These are phyloP conservation scores for Atethmia centrago DNA, from an alignment of 2,888 invertebrate species.

Conservation along the genomic window DNA sequence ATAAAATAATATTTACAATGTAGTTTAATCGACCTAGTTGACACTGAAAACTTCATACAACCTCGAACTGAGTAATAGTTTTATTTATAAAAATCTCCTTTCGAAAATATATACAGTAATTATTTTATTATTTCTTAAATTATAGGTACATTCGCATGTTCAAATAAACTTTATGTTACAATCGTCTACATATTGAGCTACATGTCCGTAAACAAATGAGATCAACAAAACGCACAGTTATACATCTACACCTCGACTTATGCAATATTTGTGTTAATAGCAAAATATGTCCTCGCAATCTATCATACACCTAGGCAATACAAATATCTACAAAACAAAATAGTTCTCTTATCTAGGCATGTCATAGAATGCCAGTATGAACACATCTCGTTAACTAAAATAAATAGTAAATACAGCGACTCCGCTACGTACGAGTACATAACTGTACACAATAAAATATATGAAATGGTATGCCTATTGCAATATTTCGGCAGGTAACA, in stretches of 20 bases:
- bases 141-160: constrained; percentile 83
- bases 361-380: constrained; percentile 79
- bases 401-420: constrained; percentile 69
- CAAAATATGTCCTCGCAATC: constrained; percentile 73
- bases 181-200: constrained; percentile 88
- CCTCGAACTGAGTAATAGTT: constrained; percentile 82
- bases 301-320: constrained; percentile 73
- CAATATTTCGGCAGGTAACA: constrained; percentile 71
- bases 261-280: constrained; percentile 72
- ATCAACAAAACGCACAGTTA: constrained; percentile 86
- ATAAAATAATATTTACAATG: constrained; percentile 85
- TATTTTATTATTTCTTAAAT: constrained; percentile 84
- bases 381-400: constrained; percentile 78
- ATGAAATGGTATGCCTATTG: constrained; percentile 66
- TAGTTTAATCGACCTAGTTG: constrained; percentile 78
- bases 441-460: constrained; percentile 67
- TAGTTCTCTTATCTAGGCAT: constrained; percentile 72
- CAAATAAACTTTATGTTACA: constrained; percentile 85
- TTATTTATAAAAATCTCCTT: constrained; percentile 87
- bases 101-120: constrained; percentile 87
- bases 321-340: constrained; percentile 68
- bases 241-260: constrained; percentile 70
- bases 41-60: constrained; percentile 84
- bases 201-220: constrained; percentile 88
- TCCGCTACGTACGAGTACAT: constrained; percentile 57